Evolutionary conservation across 2,888 invertebrate species (phyloP).

Genomic region (Clostera curtula): DNA sequence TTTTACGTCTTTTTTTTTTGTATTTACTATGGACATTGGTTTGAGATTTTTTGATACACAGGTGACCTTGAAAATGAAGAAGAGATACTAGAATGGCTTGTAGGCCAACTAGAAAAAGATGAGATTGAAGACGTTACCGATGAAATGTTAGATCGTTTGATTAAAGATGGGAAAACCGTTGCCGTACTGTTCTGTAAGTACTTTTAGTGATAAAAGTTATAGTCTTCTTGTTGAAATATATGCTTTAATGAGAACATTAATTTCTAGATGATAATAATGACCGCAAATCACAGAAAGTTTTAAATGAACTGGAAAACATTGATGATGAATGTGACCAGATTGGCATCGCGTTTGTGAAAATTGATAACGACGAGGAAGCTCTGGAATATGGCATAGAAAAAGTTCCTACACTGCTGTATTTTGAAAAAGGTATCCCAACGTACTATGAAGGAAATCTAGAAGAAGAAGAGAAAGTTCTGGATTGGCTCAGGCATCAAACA

Average conservation of each 20-base stretch:
- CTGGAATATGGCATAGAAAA: conserved; percentile 93
- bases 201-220: conserved; percentile 7
- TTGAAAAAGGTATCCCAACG: conserved; percentile 84
- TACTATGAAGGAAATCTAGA: conserved; percentile 89
- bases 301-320: conserved; percentile 93
- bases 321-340: conserved; percentile 93
- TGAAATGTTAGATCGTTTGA: conserved; percentile 92
- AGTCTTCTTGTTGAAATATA: conserved; percentile 3
- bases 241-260: too few relatives aligned
- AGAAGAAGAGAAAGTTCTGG: conserved; percentile 90
- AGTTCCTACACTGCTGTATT: conserved; percentile 89
- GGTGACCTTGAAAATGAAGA: conserved; percentile 92
- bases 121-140: conserved; percentile 97
- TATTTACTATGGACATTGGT: not conserved
- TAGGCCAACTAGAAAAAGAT: conserved; percentile 91
- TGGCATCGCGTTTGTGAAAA: conserved; percentile 93
- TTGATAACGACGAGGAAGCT: conserved; percentile 92
- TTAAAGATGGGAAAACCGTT: conserved; percentile 90
- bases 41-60: conserved; percentile 22
- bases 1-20: too few relatives aligned
- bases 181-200: conserved; percentile 93
- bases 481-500: conserved; percentile 89
- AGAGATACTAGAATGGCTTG: conserved; percentile 90
- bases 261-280: conserved; percentile 90
- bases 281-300: conserved; percentile 87